Percentiles rank a stretch among this genome's conserved stretches.
phyloP scores from a whole-genome alignment of 2,113 vertebrate species.

The Labeo rohita region DNA sequence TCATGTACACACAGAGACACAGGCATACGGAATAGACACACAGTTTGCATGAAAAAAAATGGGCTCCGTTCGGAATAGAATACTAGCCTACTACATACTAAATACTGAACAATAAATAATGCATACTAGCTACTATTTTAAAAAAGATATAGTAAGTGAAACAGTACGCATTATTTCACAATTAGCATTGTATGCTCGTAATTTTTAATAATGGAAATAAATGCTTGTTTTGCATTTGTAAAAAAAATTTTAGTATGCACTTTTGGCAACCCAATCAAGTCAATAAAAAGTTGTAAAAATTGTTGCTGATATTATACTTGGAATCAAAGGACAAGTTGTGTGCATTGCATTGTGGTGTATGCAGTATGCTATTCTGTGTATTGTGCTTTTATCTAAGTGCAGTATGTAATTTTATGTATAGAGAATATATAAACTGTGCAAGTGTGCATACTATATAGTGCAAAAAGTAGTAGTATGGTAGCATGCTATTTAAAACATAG shows the following conservation, averaged over 20 bases:
- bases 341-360: neutral
- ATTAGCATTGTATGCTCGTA: neutral
- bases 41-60: neutral
- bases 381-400: neutral
- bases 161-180: neutral
- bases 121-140: neutral
- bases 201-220: neutral
- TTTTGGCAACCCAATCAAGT: neutral
- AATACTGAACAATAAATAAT: neutral
- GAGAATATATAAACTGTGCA: neutral
- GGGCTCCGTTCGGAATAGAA: neutral
- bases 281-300: neutral
- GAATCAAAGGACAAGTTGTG: neutral
- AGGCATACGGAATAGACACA: neutral
- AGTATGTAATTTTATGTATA: neutral
- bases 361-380: neutral
- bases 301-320: neutral
- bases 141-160: neutral
- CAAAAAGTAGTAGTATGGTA: neutral
- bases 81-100: neutral
- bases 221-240: neutral
- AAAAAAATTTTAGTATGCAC: neutral
- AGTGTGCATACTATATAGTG: neutral
- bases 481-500: neutral
- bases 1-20: neutral